phyloP scores from a whole-genome alignment of 2,113 vertebrate genomes.

The Sminthopsis crassicaudata region DNA sequence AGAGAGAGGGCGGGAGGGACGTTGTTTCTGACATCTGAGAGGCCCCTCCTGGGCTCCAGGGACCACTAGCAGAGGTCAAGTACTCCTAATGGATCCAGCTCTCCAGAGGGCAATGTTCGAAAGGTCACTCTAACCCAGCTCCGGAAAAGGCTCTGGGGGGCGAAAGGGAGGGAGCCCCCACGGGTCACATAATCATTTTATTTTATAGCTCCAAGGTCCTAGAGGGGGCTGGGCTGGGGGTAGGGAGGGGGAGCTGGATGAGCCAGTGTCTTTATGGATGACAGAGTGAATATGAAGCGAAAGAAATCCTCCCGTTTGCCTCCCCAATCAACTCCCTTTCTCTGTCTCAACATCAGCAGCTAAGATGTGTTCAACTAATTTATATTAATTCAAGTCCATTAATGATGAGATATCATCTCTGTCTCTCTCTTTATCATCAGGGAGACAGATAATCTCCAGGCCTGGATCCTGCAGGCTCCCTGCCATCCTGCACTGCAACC shows the following conservation, averaged over 20 bases:
- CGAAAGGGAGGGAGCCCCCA: conserved; percentile 41
- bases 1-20: neutral
- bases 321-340: conserved; percentile 80
- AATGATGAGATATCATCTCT: conserved; percentile 86
- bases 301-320: conserved; percentile 75
- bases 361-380: conserved; percentile 81
- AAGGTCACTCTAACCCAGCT: conserved; percentile 76
- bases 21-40: conserved; percentile 13
- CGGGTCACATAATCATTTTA: conserved; percentile 63
- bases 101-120: conserved; percentile 65
- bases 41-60: neutral
- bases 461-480: conserved; percentile 75
- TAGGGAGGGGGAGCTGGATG: neutral
- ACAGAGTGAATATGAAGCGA: conserved; percentile 76
- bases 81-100: conserved; percentile 22
- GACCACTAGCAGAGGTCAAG: conserved; percentile 33
- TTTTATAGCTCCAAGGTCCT: conserved; percentile 58
- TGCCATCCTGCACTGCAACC: neutral
- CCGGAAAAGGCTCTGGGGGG: conserved; percentile 56
- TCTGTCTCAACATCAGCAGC: conserved; percentile 80
- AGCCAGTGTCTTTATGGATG: conserved; percentile 84
- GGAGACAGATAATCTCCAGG: conserved; percentile 78
- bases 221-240: conserved; percentile 41
- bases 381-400: conserved; percentile 89
- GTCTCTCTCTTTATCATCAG: conserved; percentile 62